A percentile compares a stretch with the other conserved stretches of the same genome.
Evolutionary conservation across 2,797 vertebrate genomes (phyloP).

Genomic region (Centroberyx gerrardi): DNA sequence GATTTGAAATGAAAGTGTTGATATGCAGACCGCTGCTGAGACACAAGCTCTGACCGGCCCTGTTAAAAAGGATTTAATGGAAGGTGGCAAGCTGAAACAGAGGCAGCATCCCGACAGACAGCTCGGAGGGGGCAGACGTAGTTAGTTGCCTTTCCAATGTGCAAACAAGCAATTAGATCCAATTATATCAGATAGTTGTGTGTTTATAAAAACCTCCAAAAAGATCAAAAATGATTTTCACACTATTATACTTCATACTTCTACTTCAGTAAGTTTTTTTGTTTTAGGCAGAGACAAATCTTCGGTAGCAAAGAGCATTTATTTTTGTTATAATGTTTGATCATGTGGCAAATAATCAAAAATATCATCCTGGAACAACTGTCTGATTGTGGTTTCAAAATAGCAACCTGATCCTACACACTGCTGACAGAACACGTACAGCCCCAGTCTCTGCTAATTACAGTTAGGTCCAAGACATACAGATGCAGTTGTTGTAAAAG

Average conservation of each 20-base stretch:
- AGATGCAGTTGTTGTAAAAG: conserved; percentile 1
- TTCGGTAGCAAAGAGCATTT: conserved; percentile 15
- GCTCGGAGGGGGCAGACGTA: conserved; percentile 33
- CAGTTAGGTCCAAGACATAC: not conserved
- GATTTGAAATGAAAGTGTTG: conserved; percentile 60
- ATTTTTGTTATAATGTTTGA: conserved; percentile 27
- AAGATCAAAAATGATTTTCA: conserved; percentile 20
- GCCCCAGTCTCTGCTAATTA: conserved; percentile 3
- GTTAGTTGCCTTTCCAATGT: conserved; percentile 36
- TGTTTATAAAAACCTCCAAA: conserved; percentile 15
- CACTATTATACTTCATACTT: not conserved
- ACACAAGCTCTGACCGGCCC: conserved; percentile 34
- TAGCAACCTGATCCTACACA: conserved; percentile 6
- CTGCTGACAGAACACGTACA: conserved; percentile 15
- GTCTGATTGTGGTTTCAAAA: conserved; percentile 30
- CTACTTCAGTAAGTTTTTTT: conserved; percentile 13
- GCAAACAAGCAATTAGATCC: conserved; percentile 62
- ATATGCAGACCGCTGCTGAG: conserved; percentile 33
- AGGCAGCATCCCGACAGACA: conserved; percentile 46
- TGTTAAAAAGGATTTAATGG: conserved; percentile 44
- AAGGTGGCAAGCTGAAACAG: conserved; percentile 45
- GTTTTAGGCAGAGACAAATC: conserved; percentile 18
- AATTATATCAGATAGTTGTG: conserved; percentile 46
- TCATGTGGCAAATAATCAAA: conserved; percentile 19
- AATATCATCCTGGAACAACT: conserved; percentile 9